Conservation (phyloP, 2,113 vertebrate genomes). For the Oriolus oriolus region DNA sequence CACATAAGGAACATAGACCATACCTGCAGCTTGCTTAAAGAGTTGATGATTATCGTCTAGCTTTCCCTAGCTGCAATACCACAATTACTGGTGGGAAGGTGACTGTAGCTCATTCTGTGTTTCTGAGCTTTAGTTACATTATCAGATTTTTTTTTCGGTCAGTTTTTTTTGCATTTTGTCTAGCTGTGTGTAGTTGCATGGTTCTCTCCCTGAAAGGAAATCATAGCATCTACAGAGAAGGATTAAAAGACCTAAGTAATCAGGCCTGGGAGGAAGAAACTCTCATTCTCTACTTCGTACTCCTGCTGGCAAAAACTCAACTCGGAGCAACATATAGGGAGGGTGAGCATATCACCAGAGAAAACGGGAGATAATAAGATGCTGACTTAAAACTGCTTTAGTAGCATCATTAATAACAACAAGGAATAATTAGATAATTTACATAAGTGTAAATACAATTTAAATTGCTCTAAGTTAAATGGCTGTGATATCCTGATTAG, state of each 20-base stretch:
- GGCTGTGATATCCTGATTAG: not conserved
- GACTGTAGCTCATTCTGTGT: not conserved
- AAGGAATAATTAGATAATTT: not conserved
- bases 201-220: not conserved
- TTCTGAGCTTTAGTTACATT: not conserved
- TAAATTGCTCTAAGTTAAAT: not conserved
- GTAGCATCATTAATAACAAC: not conserved
- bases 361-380: not conserved
- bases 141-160: not conserved
- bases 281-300: not conserved
- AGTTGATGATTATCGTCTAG: not conserved
- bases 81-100: not conserved
- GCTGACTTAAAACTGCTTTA: not conserved
- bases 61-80: not conserved
- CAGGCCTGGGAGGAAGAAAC: not conserved
- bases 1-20: accelerated
- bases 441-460: not conserved
- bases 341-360: not conserved
- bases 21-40: not conserved
- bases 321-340: not conserved
- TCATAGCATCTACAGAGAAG: not conserved
- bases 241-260: not conserved
- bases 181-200: not conserved
- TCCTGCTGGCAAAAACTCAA: not conserved
- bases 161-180: not conserved